Evolutionary conservation across 2,888 invertebrate genomes (phyloP), one percentile per base, ranked within the genome.

Genomic region (Eupeodes luniger): DNA sequence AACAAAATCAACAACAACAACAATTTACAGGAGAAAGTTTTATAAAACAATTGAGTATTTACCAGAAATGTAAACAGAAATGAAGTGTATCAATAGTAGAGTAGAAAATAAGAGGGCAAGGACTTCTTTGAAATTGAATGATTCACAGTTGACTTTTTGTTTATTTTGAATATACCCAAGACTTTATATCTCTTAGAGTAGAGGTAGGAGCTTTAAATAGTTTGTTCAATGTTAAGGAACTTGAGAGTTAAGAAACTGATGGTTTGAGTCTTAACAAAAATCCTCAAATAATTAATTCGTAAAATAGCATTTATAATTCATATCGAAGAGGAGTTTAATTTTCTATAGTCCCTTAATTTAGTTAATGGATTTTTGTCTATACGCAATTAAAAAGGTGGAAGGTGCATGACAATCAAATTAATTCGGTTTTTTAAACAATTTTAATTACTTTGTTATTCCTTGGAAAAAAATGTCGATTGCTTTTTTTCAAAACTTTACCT

Each of bases 51-150:
- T 44, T 40, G 55, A 57, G 47, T 72, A 19, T 27, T 34, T 12
- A 2, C n/a, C 4, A 69, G 69, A 11, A 70, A 70, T 55, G 55
- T 55, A 70, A 70, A 70, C 10, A 70, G 12, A 69, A 69, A 12
- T n/a, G 51, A 69, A 69, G 1, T 51, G 67, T 36, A 36, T 69
- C 40, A 53, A 69, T 40, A 53, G 53, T 27, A 27, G 3, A 27
- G 27, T 3, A 3, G 27, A 27, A 69, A 69, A 34, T 40, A 40
- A 69, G 12, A 51, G 36, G 34, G 36, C 69, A 69, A 53, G 4
- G 36, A 53, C 36, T 69, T 44, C 36, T 69, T 44, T 51, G 6
- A 11, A 16, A 53, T 53, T 44, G 40, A 55, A 44, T 70, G 40
- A 53, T 4, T 47, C 19, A 12, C 10, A 16, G 14, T 34, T 34